Conservation (phyloP, 2,113 vertebrate genomes). For the Melanocharis versteri region DNA sequence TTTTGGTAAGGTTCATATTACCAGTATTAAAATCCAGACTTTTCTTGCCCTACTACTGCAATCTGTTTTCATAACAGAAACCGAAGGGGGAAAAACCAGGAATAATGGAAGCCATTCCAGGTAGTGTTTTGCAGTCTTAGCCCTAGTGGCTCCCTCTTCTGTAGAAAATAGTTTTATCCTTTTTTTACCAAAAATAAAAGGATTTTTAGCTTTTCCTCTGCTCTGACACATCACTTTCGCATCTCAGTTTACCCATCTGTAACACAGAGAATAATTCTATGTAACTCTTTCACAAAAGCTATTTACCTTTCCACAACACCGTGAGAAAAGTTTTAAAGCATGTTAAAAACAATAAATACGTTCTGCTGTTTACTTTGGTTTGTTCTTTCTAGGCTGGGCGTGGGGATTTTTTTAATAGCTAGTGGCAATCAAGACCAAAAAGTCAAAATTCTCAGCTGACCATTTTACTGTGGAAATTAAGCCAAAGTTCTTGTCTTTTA, state of each 20-base stretch:
- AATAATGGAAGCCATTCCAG: background rate
- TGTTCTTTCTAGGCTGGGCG: background rate
- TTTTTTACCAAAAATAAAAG: background rate
- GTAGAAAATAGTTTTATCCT: background rate
- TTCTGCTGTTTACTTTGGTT: background rate
- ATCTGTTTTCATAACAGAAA: background rate
- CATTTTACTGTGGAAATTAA: background rate
- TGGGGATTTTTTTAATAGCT: background rate
- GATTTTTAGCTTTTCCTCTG: background rate
- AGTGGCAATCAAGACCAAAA: background rate
- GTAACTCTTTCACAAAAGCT: background rate
- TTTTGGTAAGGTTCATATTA: background rate
- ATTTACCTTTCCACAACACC: background rate
- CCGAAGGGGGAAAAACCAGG: too few species aligned
- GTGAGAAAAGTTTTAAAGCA: background rate
- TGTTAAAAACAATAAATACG: background rate
- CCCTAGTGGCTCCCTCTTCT: background rate
- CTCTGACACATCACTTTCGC: background rate
- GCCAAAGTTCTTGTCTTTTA: background rate
- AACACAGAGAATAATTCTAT: background rate
- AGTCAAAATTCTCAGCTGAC: background rate
- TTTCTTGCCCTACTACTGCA: background rate
- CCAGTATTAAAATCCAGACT: background rate
- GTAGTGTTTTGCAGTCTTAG: background rate
- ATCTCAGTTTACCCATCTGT: background rate